These are phyloP conservation scores for Apis cerana DNA, from an alignment of 1,140 invertebrate genomes.

Conservation along the genomic window DNA sequence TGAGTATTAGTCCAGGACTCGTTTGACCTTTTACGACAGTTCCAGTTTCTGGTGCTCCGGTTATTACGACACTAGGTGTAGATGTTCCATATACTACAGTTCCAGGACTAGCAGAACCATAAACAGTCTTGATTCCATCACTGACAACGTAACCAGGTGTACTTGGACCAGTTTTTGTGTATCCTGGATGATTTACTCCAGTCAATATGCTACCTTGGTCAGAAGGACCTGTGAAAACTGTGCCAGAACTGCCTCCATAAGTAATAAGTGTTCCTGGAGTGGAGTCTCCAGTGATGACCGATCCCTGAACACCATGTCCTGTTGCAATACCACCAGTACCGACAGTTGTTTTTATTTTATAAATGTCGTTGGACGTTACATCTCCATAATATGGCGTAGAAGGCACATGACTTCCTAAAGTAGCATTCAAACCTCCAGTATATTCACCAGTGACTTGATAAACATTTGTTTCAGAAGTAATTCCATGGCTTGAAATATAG, in stretches of 20 bases:
- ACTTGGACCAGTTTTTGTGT: slow-evolving; percentile 51
- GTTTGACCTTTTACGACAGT: slow-evolving; percentile 47
- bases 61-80: slow-evolving; percentile 31
- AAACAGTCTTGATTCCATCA: slow-evolving; percentile 57
- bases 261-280: slow-evolving; percentile 44
- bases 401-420: not conserved
- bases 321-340: slow-evolving; percentile 13
- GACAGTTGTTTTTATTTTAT: not conserved
- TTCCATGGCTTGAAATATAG: not conserved
- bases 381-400: not conserved
- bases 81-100: slow-evolving; percentile 40
- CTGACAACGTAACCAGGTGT: slow-evolving; percentile 63
- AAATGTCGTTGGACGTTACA: not conserved
- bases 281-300: slow-evolving; percentile 40
- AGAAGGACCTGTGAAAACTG: slow-evolving; percentile 18
- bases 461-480: not conserved
- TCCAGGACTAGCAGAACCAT: slow-evolving; percentile 28
- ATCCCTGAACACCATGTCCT: slow-evolving; percentile 38
- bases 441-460: slow-evolving; percentile 5
- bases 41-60: slow-evolving; percentile 28
- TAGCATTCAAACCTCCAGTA: slow-evolving; percentile 2
- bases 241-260: slow-evolving; percentile 50
- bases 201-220: slow-evolving; percentile 49
- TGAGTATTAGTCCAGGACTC: slow-evolving; percentile 37
- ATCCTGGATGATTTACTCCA: slow-evolving; percentile 55